Base-by-base conservation (phyloP, 2,797 vertebrate species). In the Pseudopleuronectes americanus region DNA sequence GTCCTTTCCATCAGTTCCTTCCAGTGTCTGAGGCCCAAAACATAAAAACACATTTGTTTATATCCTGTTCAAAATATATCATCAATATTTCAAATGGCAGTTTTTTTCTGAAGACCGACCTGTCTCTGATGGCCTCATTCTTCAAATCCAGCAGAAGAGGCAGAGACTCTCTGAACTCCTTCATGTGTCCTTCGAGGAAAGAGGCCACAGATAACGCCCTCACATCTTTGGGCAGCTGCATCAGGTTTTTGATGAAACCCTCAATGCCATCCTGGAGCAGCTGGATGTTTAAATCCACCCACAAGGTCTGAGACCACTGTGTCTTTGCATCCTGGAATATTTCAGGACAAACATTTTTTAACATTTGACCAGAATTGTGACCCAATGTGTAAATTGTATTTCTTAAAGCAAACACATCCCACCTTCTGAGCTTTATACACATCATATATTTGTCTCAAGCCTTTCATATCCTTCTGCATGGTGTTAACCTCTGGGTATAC, bases 221-320 rank as follows among this genome's bases (percentile, higher is more conserved):
- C 22, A 96, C 94, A 0, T 95, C 89, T 76, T 93, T 96, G 0
- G 97, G 95, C 47, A 99, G 89, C 84, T 95, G 95, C 61, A 92
- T 93, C 51, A 98, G 80, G 2, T 62, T 76, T 90, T 92, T 96
- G 74, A 97, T 93, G 77, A 96, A 96, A 3, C 88, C 90, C 0
- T 99, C 97, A 0, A 96, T 91, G 6, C 97, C 98, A 0, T 97
- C 96, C 85, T 97, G 97, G 14, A 99, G 94, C 69, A 96, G 2
- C 78, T 96, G 95, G 3, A 98, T 95, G 52, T 97, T 93, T 76
- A 99, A 94, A 90, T 99, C 93, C 71, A 90, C 89, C 98, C 98
- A 99, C 52, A 99, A 91, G 0, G 96, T 97, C 92, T 96, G 95
- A 49, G 98, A 97, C 98, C 98, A 99, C 57, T 97, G 92, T 10